These are phyloP conservation scores for Amphipyra tragopoginis DNA, from an alignment of 2,888 invertebrate genomes.

Conservation along the genomic window DNA sequence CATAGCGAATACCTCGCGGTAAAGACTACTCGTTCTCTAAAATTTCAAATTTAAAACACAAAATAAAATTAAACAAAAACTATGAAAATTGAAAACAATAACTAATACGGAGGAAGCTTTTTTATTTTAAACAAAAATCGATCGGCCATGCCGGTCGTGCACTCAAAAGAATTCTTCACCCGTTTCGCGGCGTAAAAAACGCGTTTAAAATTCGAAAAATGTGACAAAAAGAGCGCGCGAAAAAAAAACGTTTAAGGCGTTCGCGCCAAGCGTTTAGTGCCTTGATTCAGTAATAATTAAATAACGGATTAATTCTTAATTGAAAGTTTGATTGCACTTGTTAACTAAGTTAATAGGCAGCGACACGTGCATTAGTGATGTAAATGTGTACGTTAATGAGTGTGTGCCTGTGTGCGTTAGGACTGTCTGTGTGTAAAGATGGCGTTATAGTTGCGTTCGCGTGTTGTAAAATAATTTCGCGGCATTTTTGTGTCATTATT, in stretches of 20 bases:
- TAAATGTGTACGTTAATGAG: slow-evolving; percentile 88
- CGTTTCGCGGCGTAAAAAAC: slow-evolving; percentile 77
- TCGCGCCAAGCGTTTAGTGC: slow-evolving; percentile 72
- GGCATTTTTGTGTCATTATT: slow-evolving; percentile 62
- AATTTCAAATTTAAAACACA: slow-evolving; percentile 66
- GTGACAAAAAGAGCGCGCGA: slow-evolving; percentile 63
- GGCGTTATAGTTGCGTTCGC: slow-evolving; percentile 66
- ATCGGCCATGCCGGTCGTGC: slow-evolving; percentile 74
- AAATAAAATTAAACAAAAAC: slow-evolving; percentile 53
- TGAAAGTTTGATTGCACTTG: slow-evolving; percentile 76
- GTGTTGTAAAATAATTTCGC: slow-evolving; percentile 68
- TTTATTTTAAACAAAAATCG: slow-evolving; percentile 71
- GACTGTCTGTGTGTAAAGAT: slow-evolving; percentile 74
- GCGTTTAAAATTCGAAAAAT: slow-evolving; percentile 72
- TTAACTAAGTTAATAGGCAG: slow-evolving; percentile 63
- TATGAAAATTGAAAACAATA: slow-evolving; percentile 61
- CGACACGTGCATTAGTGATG: slow-evolving; percentile 85
- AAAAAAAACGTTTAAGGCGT: slow-evolving; percentile 57
- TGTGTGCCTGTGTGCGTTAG: slow-evolving; percentile 78
- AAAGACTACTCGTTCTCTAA: slow-evolving; percentile 86
- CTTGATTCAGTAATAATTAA: slow-evolving; percentile 48
- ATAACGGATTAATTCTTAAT: slow-evolving; percentile 67
- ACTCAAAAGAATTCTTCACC: slow-evolving; percentile 80
- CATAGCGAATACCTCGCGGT: slow-evolving; percentile 90
- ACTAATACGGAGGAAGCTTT: slow-evolving; percentile 44